These are phyloP conservation scores for Dastarcus helophoroides DNA, from an alignment of 2,888 invertebrate genomes.

Conservation along the genomic window DNA sequence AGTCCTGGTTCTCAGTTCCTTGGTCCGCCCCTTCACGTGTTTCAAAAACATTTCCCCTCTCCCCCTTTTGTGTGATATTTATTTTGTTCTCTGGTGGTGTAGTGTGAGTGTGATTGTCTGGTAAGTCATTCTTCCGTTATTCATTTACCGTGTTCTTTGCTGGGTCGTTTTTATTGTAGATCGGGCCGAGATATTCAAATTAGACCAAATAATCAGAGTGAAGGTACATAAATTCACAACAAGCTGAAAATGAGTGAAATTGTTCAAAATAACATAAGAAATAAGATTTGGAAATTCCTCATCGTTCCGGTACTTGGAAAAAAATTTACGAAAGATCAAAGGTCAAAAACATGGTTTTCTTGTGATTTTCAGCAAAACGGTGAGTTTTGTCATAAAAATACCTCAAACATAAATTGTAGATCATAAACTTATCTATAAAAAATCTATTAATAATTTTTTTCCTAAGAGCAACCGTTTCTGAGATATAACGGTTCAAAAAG, in stretches of 20 bases:
- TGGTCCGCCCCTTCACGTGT: too few relatives aligned
- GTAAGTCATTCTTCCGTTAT: too few relatives aligned
- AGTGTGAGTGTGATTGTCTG: too few relatives aligned
- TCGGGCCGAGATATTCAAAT: too few relatives aligned
- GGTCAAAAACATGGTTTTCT: background rate
- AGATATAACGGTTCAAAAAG: background rate
- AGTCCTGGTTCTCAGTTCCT: too few relatives aligned
- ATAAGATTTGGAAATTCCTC: conserved; percentile 2
- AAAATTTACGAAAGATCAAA: background rate
- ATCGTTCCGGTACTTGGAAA: background rate
- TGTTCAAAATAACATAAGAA: conserved; percentile 3
- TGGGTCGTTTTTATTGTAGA: too few relatives aligned
- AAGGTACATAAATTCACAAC: conserved; percentile 2
- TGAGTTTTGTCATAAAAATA: background rate
- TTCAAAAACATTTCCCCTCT: too few relatives aligned
- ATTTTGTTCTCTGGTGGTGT: too few relatives aligned
- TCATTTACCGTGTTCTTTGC: too few relatives aligned
- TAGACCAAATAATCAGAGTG: too few relatives aligned
- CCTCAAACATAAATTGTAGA: conserved; percentile 1
- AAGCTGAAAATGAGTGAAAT: background rate
- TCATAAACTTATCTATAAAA: background rate
- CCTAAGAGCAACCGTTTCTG: background rate
- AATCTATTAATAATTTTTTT: background rate
- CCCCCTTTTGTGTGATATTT: too few relatives aligned
- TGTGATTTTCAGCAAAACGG: background rate